phyloP scores from a whole-genome alignment of 2,797 vertebrate genomes.

The Eleutherodactylus coqui region DNA sequence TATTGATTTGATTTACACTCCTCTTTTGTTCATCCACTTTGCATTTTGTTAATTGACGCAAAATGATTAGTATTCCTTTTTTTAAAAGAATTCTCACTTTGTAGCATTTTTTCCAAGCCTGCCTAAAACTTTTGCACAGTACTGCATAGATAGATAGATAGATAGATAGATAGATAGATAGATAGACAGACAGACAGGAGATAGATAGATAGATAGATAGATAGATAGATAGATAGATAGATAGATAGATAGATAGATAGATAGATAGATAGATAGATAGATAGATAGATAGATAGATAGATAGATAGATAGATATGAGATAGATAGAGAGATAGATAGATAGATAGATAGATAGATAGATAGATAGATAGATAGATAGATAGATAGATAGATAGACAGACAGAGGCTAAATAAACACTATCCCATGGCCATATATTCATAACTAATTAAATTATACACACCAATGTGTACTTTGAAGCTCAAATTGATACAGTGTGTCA shows the following conservation, averaged over 20 bases:
- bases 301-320: constrained; percentile 32
- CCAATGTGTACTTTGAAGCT: background rate
- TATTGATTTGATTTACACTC: too few relatives aligned
- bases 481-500: background rate
- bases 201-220: constrained; percentile 1
- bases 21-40: too few relatives aligned
- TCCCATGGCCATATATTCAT: background rate
- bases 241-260: constrained; percentile 13
- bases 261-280: constrained; percentile 14
- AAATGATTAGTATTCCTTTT: too few relatives aligned
- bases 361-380: constrained; percentile 3
- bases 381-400: constrained; percentile 14
- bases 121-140: too few relatives aligned
- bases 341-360: constrained; percentile 25
- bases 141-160: background rate
- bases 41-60: too few relatives aligned
- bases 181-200: background rate
- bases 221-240: background rate
- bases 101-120: too few relatives aligned
- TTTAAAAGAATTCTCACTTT: too few relatives aligned
- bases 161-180: background rate
- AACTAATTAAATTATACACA: background rate
- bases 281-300: constrained; percentile 35
- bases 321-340: constrained; percentile 18
- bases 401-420: too few relatives aligned